Evolutionary conservation across 2,113 vertebrate genomes (phyloP), one percentile per base, ranked within the genome.

Genomic region (Rattus rattus): DNA sequence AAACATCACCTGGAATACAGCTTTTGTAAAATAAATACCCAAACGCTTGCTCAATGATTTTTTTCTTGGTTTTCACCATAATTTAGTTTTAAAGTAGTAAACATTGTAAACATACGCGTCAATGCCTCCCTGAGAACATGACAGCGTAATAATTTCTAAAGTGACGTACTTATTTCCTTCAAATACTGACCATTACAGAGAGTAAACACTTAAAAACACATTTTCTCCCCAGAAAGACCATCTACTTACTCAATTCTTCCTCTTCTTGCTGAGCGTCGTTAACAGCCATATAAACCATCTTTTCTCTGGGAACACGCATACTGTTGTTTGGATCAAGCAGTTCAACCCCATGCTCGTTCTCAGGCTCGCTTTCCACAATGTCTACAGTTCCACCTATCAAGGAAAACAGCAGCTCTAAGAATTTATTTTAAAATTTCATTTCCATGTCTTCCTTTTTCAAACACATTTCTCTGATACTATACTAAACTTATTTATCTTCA

Each of bases 231-330:
- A 98, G 90, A 98, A 98, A 98, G 97, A 97, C 98, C 98, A 98
- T 97, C 98, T 96, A 98, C 99, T 99, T 98, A 99, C 99, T 99
- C 93, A 99, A 98, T 97, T 99, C 99, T 98, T 99, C 99, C 92
- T 99, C 99, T 98, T 99, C 99, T 93, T 99, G 99, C 96, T 99
- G 99, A 96, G 99, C 99, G 97, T 99, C 99, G 88, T 99, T 99
- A 43, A 99, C 99, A 94, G 99, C 99, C 99, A 99, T 99, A 98
- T 99, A 99, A 97, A 99, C 99, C 99, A 99, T 99, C 98, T 99
- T 99, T 98, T 99, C 99, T 97, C 99, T 98, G 94, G 99, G 99
- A 81, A 99, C 98, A 88, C 99, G 99, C 96, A 99, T 98, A 98
- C 98, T 98, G 97, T 98, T 99, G 13, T 99, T 99, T 83, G 99